A percentile compares a stretch with the other conserved stretches of the same genome.
Conservation (phyloP, 2,797 vertebrate genomes). For the Dicrostonyx torquatus region DNA sequence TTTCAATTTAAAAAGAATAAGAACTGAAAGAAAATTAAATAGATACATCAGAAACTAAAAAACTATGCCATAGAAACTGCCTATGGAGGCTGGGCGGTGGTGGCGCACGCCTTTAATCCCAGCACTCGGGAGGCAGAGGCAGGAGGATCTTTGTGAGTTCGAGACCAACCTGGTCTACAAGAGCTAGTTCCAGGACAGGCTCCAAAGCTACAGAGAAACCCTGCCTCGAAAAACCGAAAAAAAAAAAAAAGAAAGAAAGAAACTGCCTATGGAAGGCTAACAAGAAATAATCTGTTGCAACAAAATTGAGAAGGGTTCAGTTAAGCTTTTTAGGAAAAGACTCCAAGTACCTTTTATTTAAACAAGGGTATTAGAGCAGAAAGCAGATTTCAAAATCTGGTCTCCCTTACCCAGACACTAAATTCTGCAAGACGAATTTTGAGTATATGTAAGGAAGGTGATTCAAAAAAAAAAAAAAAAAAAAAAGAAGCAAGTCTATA, state of each 20-base stretch:
- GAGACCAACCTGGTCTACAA: no score
- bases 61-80: neutral
- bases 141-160: no score
- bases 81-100: no score
- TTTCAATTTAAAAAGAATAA: neutral
- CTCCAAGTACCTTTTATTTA: neutral
- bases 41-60: neutral
- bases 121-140: no score
- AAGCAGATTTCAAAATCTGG: neutral
- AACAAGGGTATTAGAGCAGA: neutral
- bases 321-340: neutral
- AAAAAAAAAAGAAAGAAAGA: no score
- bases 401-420: neutral
- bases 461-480: neutral
- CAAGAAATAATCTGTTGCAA: neutral
- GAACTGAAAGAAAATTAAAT: neutral
- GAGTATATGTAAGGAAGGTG: neutral
- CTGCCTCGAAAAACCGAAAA: no score
- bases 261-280: neutral
- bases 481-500: neutral
- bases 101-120: no score
- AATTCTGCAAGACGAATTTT: neutral
- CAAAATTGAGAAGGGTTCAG: neutral
- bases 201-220: no score
- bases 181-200: no score